A percentile compares a stretch with the other conserved stretches of the same genome.
Evolutionary conservation across 2,113 vertebrate genomes (phyloP).

Genomic region (Bos javanicus): DNA sequence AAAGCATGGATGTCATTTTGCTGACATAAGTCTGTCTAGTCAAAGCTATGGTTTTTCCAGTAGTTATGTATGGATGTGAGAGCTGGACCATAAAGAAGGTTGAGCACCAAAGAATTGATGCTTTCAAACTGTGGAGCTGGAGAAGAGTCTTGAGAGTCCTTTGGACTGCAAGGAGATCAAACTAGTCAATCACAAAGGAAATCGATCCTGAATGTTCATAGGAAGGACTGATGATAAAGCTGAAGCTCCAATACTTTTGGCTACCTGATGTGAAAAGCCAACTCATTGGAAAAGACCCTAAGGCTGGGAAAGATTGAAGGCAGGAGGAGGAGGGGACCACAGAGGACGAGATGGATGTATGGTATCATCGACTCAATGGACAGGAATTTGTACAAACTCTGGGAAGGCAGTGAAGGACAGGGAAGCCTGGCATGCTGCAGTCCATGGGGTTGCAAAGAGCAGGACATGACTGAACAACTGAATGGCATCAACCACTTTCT

Average conservation of each 20-base stretch:
- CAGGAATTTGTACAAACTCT: neutral
- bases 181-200: neutral
- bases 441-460: neutral
- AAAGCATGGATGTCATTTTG: neutral
- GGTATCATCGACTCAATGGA: neutral
- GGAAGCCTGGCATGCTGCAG: neutral
- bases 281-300: neutral
- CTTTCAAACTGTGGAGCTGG: neutral
- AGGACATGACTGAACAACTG: neutral
- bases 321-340: neutral
- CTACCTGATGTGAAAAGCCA: neutral
- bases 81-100: neutral
- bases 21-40: neutral
- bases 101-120: neutral
- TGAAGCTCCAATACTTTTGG: neutral
- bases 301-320: neutral
- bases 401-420: neutral
- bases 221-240: neutral
- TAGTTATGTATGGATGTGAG: neutral
- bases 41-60: neutral
- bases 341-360: neutral
- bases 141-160: neutral
- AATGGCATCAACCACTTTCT: neutral
- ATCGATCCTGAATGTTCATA: neutral
- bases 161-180: neutral